Evolutionary conservation across 1,140 invertebrate genomes (phyloP).

Genomic region (Reticulitermes speratus): DNA sequence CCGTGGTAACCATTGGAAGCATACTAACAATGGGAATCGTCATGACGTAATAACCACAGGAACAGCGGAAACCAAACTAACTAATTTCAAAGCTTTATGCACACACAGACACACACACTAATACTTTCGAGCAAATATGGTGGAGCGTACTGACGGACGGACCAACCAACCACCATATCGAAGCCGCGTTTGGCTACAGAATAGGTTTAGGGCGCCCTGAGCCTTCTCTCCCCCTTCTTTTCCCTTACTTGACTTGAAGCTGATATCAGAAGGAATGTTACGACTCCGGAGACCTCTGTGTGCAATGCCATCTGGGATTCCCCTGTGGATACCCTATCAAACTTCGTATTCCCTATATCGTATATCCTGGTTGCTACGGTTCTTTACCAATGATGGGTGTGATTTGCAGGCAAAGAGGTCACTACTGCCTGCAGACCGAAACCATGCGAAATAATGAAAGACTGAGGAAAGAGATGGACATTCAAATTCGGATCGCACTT

Average conservation of each 20-base stretch:
- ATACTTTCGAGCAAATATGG: too few relatives aligned
- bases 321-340: slow-evolving; percentile 26
- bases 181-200: background rate
- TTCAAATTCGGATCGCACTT: background rate
- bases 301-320: slow-evolving; percentile 23
- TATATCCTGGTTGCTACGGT: background rate
- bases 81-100: too few relatives aligned
- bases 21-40: too few relatives aligned
- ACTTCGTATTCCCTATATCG: background rate
- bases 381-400: slow-evolving; percentile 21
- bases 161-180: too few relatives aligned
- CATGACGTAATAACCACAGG: too few relatives aligned
- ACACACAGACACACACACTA: too few relatives aligned
- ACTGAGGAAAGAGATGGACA: background rate
- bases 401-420: slow-evolving; percentile 25
- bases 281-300: slow-evolving; percentile 9
- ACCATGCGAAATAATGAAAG: background rate
- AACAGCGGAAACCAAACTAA: too few relatives aligned
- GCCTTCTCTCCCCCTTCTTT: background rate
- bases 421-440: background rate
- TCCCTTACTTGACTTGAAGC: slow-evolving; percentile 4
- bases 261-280: slow-evolving; percentile 30
- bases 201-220: background rate
- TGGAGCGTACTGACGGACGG: too few relatives aligned
- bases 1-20: too few relatives aligned